Base-by-base conservation (phyloP, 2,797 vertebrate species). In the Bovichtus variegatus region DNA sequence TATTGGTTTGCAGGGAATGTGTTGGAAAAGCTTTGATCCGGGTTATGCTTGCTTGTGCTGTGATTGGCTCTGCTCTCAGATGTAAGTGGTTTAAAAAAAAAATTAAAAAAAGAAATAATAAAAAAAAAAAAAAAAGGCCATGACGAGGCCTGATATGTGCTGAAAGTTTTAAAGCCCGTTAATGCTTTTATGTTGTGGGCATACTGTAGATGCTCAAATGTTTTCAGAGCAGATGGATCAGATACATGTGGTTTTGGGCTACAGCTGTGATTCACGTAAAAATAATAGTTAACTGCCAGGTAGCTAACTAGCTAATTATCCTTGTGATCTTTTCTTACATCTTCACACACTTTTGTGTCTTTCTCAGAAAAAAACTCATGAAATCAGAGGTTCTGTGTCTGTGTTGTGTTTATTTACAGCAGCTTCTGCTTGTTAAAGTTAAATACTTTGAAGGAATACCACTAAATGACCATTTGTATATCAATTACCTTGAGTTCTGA, bases 1-100 rank as follows among this genome's bases (percentile, higher is more conserved):
- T 40, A 12, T 6, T 44, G 16, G 8, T 74, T 69, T 80, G 40
- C 67, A 59, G 60, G 54, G 44, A 78, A 74, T 31, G 71, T 71
- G 54, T 57, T 12, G 0, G 19, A 41, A 69, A 50, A 71, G 55
- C 72, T 71, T 60, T 41, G 34, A 78, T 59, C 36, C 1, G 18
- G 6, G 13, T 71, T 58, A n/a, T 47, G 40, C 71, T 77, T 80
- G 55, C 62, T 21, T 62, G 54, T 25, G 59, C 57, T 53, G 41
- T 13, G 41, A 61, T 43, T 53, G 55, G 55, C 71, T 7, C 47
- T 69, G 55, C 71, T 7, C 47, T 69, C 44, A 47, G 41, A 50
- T 46, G 29, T 6, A 36, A 68, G 62, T 34, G 18, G 3, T 63
- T 76, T 65, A 23, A 1, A 46, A 27, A n/a, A n/a, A n/a, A n/a